These are phyloP conservation scores for Melipona beecheii DNA, from an alignment of 2,888 invertebrate genomes.

Conservation along the genomic window DNA sequence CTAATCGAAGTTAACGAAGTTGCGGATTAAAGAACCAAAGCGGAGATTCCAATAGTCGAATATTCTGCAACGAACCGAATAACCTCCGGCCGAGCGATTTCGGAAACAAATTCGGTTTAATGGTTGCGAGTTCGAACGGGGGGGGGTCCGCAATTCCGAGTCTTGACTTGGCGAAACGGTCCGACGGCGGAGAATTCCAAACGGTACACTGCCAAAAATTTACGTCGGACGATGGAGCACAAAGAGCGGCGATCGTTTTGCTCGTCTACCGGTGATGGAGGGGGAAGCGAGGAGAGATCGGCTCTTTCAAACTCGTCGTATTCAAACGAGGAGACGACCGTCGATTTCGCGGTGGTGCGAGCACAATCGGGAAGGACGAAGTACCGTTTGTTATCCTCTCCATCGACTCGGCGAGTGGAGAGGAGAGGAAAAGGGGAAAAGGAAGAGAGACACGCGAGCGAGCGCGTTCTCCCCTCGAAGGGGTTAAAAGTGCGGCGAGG, in stretches of 20 bases:
- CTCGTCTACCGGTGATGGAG: too few relatives aligned
- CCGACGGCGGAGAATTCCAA: too few relatives aligned
- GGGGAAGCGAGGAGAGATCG: not conserved
- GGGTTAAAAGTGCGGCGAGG: conserved; percentile 49
- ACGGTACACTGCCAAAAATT: not conserved
- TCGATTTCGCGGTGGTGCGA: conserved; percentile 26
- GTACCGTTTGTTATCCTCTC: conserved; percentile 58
- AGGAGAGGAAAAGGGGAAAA: conserved; percentile 20
- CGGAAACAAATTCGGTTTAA: not conserved
- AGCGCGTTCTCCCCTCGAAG: conserved; percentile 27
- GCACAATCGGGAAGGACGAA: conserved; percentile 42
- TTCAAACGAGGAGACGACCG: conserved; percentile 29
- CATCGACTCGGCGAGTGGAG: conserved; percentile 3
- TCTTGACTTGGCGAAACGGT: too few relatives aligned
- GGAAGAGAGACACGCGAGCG: conserved; percentile 17
- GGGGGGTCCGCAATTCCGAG: too few relatives aligned
- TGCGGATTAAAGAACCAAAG: not conserved
- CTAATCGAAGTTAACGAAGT: not conserved
- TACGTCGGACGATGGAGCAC: not conserved
- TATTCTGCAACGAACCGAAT: not conserved
- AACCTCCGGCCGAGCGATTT: not conserved
- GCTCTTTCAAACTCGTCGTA: conserved; percentile 12
- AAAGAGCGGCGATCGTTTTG: not conserved
- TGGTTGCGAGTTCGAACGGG: not conserved
- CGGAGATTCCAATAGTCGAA: not conserved